Base-by-base conservation (phyloP, 53 echinoderm and acorn worm species). In the Apostichopus leukothele region DNA sequence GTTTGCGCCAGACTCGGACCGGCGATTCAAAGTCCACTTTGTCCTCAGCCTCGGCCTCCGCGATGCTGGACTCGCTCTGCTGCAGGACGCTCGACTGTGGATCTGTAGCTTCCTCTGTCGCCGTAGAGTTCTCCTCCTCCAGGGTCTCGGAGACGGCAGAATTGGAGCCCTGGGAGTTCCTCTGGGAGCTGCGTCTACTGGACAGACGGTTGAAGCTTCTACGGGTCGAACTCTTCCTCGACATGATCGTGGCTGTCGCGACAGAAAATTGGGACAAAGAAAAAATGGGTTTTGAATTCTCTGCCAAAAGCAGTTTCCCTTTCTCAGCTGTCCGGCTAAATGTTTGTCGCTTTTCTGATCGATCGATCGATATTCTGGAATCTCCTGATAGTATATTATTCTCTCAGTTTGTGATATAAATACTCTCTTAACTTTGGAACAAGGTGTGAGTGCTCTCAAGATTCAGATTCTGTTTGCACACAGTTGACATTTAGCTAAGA, bases 241-340 rank as follows among this genome's bases (percentile, higher is more conserved):
- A 96, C 5, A 94, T 96, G 75, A 96, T 96, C 60, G 96, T 96
- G 68, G 96, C 96, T 96, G 83, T 22, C 7, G 10, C 57, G 57
- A 57, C 10, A 57, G 8, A 57, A 57, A 57, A 3, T 39, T 0
- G 10, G 57, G 57, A 57, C 57, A 8, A 57, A 57, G 9, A 57
- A 57, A 39, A 39, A 39, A 39, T 39, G 39, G 39, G 39, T 39
- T 39, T 39, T 39, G 3, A 39, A 39, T 1, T 39, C 39, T 39
- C 39, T 39, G 39, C 39, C 39, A 39, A 39, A 39, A 3, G 2
- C 2, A 3, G 39, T 3, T 39, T 3, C 39, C 39, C 39, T 39
- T 39, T 39, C 39, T 39, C 39, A 3, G 39, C 39, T 39, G 39
- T 39, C 39, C 39, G 39, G 39, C 39, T 39, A 39, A 39, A 39